Conservation (phyloP, 2,888 invertebrate species). For the Clunio marinus region DNA sequence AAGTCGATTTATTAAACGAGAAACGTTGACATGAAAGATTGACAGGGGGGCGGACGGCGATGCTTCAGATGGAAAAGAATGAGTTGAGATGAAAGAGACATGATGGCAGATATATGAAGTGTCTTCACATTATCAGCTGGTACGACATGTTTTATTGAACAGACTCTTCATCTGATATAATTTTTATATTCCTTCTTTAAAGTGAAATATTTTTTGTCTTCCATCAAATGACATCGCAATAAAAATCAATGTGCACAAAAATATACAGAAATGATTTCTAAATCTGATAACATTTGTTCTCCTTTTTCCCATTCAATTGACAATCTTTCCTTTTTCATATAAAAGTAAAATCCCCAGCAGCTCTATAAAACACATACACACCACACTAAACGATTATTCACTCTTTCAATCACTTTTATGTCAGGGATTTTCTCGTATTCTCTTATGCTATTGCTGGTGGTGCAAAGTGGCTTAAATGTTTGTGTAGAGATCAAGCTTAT, state of each 20-base stretch:
- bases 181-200: too few species aligned
- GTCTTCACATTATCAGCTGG: not conserved
- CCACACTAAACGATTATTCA: constrained; percentile 25
- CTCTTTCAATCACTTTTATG: constrained; percentile 30
- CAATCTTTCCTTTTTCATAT: not conserved
- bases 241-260: constrained; percentile 24
- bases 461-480: constrained; percentile 15
- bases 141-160: constrained; percentile 2
- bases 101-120: not conserved
- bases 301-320: not conserved
- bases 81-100: not conserved
- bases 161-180: not conserved
- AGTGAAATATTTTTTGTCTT: not conserved
- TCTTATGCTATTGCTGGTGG: not conserved
- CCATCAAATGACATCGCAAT: constrained; percentile 23
- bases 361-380: constrained; percentile 12
- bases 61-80: too few species aligned
- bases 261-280: constrained; percentile 19
- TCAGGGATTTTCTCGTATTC: constrained; percentile 17
- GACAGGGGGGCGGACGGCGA: constrained; percentile 7
- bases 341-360: too few species aligned
- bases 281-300: constrained; percentile 11
- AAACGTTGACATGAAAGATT: constrained; percentile 22
- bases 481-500: too few species aligned
- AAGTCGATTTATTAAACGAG: constrained; percentile 13